Percentiles rank a stretch among this genome's conserved stretches.
phyloP scores from a whole-genome alignment of 2,888 invertebrate genomes.

The Pedicia rivosa region DNA sequence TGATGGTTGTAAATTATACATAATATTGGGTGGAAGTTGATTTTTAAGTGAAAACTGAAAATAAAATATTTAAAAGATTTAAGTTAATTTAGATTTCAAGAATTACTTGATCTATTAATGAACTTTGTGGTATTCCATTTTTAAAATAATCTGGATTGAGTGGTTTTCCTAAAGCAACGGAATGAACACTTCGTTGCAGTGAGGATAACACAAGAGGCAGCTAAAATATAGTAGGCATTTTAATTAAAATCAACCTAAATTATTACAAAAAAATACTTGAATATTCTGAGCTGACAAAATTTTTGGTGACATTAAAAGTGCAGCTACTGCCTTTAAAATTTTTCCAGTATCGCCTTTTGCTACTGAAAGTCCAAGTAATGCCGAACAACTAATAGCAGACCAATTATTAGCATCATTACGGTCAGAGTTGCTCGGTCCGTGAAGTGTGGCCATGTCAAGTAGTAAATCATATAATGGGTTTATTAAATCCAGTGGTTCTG shows the following conservation, averaged over 20 bases:
- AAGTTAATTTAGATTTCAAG: constrained; percentile 31
- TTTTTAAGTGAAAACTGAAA: constrained; percentile 24
- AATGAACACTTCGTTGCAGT: constrained; percentile 77
- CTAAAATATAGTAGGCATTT: constrained; percentile 26
- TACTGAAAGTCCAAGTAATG: constrained; percentile 79
- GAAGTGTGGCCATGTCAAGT: constrained; percentile 63
- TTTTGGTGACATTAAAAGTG: constrained; percentile 72
- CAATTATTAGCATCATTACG: constrained; percentile 40
- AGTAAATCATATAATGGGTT: constrained; percentile 72
- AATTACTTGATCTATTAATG: constrained; percentile 44
- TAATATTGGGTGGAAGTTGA: constrained; percentile 33
- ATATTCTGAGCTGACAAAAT: constrained; percentile 64
- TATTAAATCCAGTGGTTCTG: constrained; percentile 37
- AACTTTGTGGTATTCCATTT: constrained; percentile 68
- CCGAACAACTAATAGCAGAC: constrained; percentile 80
- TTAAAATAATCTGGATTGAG: constrained; percentile 77
- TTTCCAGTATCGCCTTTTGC: constrained; percentile 88
- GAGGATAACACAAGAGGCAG: constrained; percentile 72
- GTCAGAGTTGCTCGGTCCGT: constrained; percentile 37
- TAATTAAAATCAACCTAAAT: constrained; percentile 11
- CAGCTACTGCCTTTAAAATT: constrained; percentile 70
- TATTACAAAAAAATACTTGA: constrained; percentile 35
- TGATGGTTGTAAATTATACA: constrained; percentile 34
- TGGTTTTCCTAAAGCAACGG: constrained; percentile 70
- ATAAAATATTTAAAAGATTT: constrained; percentile 32